A percentile compares a stretch with the other conserved stretches of the same genome.
Evolutionary conservation across 2,888 invertebrate genomes (phyloP).

Genomic region (Labia minor): DNA sequence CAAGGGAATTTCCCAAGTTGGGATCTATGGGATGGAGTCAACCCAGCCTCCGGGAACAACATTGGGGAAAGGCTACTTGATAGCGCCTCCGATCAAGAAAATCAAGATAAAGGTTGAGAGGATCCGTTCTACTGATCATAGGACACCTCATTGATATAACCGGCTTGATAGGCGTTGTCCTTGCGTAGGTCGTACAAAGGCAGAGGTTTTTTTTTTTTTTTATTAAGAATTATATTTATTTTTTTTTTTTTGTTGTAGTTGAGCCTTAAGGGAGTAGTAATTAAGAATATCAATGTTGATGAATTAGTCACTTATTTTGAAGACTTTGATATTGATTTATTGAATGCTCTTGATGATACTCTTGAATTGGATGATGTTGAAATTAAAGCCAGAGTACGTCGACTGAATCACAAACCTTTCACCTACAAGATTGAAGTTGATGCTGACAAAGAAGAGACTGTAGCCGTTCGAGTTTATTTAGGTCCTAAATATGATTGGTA

Average conservation of each 20-base stretch:
- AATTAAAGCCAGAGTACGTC: constrained; percentile 28
- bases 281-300: constrained; percentile 26
- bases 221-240: no score
- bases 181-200: no score
- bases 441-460: constrained; percentile 26
- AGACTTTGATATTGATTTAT: constrained; percentile 29
- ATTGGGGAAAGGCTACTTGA: no score
- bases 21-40: no score
- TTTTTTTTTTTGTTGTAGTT: constrained; percentile 18
- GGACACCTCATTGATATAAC: no score
- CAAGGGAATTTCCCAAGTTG: no score
- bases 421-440: constrained; percentile 27
- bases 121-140: no score
- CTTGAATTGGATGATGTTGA: constrained; percentile 34
- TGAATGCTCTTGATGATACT: constrained; percentile 25
- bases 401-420: constrained; percentile 30
- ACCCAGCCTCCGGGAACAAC: no score
- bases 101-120: no score
- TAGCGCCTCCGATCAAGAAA: no score
- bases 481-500: constrained; percentile 29
- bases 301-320: constrained; percentile 29
- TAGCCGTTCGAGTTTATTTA: constrained; percentile 29
- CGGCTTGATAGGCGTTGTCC: no score
- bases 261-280: constrained; percentile 24
- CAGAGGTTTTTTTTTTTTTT: no score